These are phyloP conservation scores for Anabas testudineus DNA, from an alignment of 2,797 vertebrate genomes.

Conservation along the genomic window DNA sequence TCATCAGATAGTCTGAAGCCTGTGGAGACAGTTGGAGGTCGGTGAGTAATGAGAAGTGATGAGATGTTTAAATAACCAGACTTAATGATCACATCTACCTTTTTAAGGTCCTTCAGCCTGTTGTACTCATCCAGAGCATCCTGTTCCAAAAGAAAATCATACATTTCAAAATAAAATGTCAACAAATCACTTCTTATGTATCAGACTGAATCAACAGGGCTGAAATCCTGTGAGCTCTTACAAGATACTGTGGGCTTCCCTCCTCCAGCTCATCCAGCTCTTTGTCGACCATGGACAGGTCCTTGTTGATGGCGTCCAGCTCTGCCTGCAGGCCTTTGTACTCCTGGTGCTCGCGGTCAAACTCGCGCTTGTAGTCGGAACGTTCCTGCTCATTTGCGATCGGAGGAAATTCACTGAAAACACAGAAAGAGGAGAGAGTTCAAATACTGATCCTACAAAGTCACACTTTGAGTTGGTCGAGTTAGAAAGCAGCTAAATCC, in stretches of 20 bases:
- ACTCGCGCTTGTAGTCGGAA: constrained; percentile 84
- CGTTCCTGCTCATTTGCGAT: constrained; percentile 80
- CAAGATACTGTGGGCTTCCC: constrained; percentile 87
- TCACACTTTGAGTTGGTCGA: too few relatives aligned
- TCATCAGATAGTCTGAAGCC: constrained; percentile 88
- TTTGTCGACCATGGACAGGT: constrained; percentile 82
- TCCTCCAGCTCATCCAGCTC: constrained; percentile 86
- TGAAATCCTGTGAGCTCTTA: constrained; percentile 52
- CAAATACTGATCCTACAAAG: too few relatives aligned
- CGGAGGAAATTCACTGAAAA: constrained; percentile 83
- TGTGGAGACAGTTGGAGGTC: constrained; percentile 44
- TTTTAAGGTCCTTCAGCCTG: constrained; percentile 82
- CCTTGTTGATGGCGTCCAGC: constrained; percentile 86
- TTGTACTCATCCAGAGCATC: constrained; percentile 86
- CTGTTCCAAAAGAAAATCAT: constrained; percentile 65
- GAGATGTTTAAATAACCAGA: too few relatives aligned
- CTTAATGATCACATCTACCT: constrained; percentile 65
- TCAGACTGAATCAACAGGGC: too few relatives aligned
- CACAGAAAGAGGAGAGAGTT: background rate
- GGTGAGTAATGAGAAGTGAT: background rate
- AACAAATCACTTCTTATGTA: too few relatives aligned
- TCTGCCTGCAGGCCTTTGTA: constrained; percentile 88
- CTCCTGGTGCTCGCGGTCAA: constrained; percentile 87
- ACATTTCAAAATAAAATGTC: background rate
- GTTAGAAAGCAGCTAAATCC: too few relatives aligned